Base-by-base conservation (phyloP, 2,797 vertebrate species). In the Rhincodon typus region DNA sequence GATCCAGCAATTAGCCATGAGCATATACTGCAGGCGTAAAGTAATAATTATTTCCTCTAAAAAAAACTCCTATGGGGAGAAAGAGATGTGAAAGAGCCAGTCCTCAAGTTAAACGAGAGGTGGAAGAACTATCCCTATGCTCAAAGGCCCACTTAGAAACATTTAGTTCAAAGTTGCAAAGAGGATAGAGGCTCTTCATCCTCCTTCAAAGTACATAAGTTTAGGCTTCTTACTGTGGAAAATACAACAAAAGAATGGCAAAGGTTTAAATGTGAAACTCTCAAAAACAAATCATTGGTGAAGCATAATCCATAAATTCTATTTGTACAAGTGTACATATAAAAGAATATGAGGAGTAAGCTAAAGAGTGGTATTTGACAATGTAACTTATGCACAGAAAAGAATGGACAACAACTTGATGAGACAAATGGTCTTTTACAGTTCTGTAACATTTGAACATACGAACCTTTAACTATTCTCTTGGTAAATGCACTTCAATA, bases 41-140 rank as follows among this genome's bases (percentile, higher is more conserved):
- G 62, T 23, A 93, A 69, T 93, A 23, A 93, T 67, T 42, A 93
- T 93, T 69, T 69, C 90, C 90, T 67, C 62, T 93, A 23, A 69
- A 25, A 93, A 69, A 2, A 50, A 50, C n/a, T n/a, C 66, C 90
- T 53, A 42, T 42, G 57, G 57, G 57, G 23, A n/a, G 88, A n/a
- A 38, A n/a, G 30, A 27, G 90, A 21, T 2, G 25, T 69, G 90
- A 42, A 25, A 69, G 62, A 42, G 67, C 34, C 66, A 69, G 62
- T n/a, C n/a, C 23, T 8, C 42, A 93, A 93, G 67, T 93, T 69
- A 42, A 67, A 93, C 23, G 42, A 42, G 62, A 38, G n/a, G 62
- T 67, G 62, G 90, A 38, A 21, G 19, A 93, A 7, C n/a, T 42
- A 38, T 42, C 62, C 66, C 69, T n/a, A 69, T 7, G 25, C 38